Evolutionary conservation across 2,797 vertebrate genomes (phyloP), one percentile per base, ranked within the genome.

Genomic region (Macrochelys suwanniensis): DNA sequence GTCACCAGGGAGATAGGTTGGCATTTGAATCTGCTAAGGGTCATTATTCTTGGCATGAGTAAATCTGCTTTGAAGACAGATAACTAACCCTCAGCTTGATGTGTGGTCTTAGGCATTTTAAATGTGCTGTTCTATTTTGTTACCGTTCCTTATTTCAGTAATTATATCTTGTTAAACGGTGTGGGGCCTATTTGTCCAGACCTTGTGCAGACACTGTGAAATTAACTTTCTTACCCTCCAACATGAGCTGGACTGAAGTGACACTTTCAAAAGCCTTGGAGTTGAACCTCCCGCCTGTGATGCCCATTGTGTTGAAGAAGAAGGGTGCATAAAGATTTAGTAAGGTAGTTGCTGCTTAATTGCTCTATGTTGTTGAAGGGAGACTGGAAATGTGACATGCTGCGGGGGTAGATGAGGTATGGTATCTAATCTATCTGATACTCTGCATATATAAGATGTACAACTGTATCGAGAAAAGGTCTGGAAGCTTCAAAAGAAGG

Each of bases 171-270:
- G 98, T 98, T 98, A 98, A 98, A 96, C 92, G 96, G 96, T 21
- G 12, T 49, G 95, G 95, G 94, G 80, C 97, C 97, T 97, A 95
- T 96, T 96, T 94, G 96, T 97, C 90, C 93, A 68, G 84, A 89
- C 97, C 96, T 97, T 98, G 98, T 98, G 98, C 98, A 99, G 93
- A 93, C 96, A 94, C 98, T 98, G 99, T 99, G 98, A 99, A 99
- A 98, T 99, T 98, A 98, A 98, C 98, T 99, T 98, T 85, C 97
- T 97, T 98, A 81, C 97, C 97, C 98, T 98, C 96, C 96, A 96
- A 85, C 98, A 84, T 21, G 26, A 90, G 33, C 95, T 11, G 88
- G 97, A 87, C 98, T 96, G 97, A 96, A 97, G 97, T 98, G 98
- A 95, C 97, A 96, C 97, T 97, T 96, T 96, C 94, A 31, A 1